Evolutionary conservation across 2,113 vertebrate species (phyloP).

Genomic region (Paradoxurus hermaphroditus): DNA sequence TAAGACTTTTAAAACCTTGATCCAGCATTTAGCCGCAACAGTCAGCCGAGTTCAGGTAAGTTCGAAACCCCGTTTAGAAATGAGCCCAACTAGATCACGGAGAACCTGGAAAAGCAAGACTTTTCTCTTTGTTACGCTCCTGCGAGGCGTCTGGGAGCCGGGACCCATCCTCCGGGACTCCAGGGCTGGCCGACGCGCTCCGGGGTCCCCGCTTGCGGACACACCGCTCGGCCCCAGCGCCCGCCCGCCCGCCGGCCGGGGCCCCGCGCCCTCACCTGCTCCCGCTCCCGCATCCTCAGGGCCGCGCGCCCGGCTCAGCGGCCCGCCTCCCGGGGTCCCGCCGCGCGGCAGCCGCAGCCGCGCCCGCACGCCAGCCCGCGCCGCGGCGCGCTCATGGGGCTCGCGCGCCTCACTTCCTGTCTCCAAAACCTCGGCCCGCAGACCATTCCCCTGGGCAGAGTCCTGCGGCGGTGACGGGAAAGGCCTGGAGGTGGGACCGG

Average conservation of each 20-base stretch:
- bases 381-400: constrained; percentile 76
- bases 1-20: not conserved
- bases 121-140: constrained; percentile 52
- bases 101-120: not conserved
- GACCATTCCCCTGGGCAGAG: constrained; percentile 85
- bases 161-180: not conserved
- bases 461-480: constrained; percentile 42
- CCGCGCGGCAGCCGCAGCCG: constrained; percentile 69
- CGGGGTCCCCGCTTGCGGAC: constrained; percentile 31
- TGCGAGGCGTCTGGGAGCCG: not conserved
- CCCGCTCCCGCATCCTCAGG: constrained; percentile 36
- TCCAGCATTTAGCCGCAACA: not conserved
- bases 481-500: not conserved
- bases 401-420: constrained; percentile 91
- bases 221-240: not conserved
- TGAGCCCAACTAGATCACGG: not conserved
- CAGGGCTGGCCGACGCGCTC: constrained; percentile 57
- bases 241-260: accelerated
- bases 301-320: constrained; percentile 71
- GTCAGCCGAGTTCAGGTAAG: not conserved
- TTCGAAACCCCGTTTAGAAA: not conserved
- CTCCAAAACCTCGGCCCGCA: constrained; percentile 74
- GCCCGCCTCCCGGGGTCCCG: constrained; percentile 65
- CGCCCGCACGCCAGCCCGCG: constrained; percentile 68
- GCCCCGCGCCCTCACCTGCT: constrained; percentile 60